Evolutionary conservation across 2,797 vertebrate genomes (phyloP).

Genomic region (Cossypha niveicapilla): DNA sequence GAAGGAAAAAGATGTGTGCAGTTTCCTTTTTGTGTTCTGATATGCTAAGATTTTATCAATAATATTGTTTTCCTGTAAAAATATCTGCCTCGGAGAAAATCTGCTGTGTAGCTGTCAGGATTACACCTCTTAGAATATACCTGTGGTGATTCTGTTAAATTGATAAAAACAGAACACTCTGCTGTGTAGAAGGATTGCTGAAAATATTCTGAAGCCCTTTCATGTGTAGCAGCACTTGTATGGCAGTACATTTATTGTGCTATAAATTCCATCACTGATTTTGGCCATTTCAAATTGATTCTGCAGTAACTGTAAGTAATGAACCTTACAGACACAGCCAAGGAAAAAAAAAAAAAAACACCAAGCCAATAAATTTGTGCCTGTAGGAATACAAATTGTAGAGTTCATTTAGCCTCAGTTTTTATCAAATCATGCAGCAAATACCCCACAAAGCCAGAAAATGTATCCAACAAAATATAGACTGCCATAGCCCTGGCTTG

Average conservation of each 20-base stretch:
- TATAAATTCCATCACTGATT: slow-evolving; percentile 78
- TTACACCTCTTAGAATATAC: slow-evolving; percentile 72
- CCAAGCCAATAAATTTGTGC: slow-evolving; percentile 55
- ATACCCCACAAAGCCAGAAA: slow-evolving; percentile 53
- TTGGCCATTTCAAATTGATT: slow-evolving; percentile 76
- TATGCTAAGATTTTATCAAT: slow-evolving; percentile 75
- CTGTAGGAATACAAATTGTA: slow-evolving; percentile 68
- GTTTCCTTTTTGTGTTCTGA: slow-evolving; percentile 62
- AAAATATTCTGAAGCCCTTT: slow-evolving; percentile 62
- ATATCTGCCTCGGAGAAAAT: slow-evolving; percentile 69
- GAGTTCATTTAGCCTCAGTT: slow-evolving; percentile 66
- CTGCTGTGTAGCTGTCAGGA: slow-evolving; percentile 66
- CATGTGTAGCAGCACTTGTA: slow-evolving; percentile 71
- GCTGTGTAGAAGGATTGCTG: slow-evolving; percentile 59
- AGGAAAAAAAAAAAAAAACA: not conserved
- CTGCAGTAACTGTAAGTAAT: slow-evolving; percentile 79
- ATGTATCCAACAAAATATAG: slow-evolving; percentile 15
- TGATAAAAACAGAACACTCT: slow-evolving; percentile 62
- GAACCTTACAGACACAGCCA: slow-evolving; percentile 68
- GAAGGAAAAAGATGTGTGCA: slow-evolving; percentile 58
- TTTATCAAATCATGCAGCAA: slow-evolving; percentile 68
- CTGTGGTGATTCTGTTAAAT: slow-evolving; percentile 71
- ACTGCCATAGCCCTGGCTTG: not conserved
- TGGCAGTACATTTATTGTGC: slow-evolving; percentile 68
- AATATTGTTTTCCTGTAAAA: slow-evolving; percentile 72